Evolutionary conservation across 2,113 vertebrate genomes (phyloP).

Genomic region (Pycnonotus jocosus): DNA sequence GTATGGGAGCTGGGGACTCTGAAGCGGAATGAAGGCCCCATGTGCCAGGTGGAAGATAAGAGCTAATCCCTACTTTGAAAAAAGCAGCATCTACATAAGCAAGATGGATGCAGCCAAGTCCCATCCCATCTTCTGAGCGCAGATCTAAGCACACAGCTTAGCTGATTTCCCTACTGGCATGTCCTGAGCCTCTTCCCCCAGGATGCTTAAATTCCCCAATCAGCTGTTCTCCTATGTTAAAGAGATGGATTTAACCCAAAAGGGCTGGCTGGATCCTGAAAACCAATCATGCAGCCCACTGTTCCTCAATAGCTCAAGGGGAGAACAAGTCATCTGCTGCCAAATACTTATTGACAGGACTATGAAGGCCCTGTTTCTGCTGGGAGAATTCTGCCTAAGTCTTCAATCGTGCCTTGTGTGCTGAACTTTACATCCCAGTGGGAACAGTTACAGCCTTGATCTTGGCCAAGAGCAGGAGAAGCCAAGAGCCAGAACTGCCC

Average conservation of each 20-base stretch:
- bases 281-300: neutral
- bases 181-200: neutral
- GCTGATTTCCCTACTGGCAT: neutral
- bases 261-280: neutral
- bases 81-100: conserved; percentile 25
- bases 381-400: neutral
- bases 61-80: conserved; percentile 50
- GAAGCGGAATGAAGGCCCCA: neutral
- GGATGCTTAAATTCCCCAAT: neutral
- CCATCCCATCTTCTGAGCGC: neutral
- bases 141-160: conserved; percentile 5
- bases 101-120: conserved; percentile 1
- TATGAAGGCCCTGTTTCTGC: neutral
- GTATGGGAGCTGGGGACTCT: neutral
- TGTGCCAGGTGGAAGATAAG: conserved; percentile 57
- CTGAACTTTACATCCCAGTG: neutral
- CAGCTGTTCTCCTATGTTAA: neutral
- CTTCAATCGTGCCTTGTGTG: neutral
- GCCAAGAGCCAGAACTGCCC: neutral
- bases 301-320: neutral
- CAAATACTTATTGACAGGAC: neutral
- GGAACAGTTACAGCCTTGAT: neutral
- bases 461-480: neutral
- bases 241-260: neutral
- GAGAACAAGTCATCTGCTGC: neutral